phyloP scores from a whole-genome alignment of 2,113 vertebrate genomes.

The Choloepus hoffmanni region DNA sequence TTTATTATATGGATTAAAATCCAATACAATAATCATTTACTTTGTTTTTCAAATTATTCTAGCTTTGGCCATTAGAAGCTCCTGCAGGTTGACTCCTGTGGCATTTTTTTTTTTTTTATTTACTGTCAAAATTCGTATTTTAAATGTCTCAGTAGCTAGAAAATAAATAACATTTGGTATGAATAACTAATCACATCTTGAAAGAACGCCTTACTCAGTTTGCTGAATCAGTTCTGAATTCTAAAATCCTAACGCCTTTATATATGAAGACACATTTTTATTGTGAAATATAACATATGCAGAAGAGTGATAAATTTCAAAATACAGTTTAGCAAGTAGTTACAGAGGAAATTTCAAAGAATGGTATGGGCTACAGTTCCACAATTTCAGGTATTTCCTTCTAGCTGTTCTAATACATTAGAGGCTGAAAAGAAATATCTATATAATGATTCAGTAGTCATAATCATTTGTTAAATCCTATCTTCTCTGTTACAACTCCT shows the following conservation, averaged over 20 bases:
- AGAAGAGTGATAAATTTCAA: no score
- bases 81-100: neutral
- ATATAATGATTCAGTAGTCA: no score
- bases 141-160: neutral
- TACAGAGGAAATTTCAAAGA: no score
- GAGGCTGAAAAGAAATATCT: no score
- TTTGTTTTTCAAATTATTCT: neutral
- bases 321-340: no score
- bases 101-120: neutral
- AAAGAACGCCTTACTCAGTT: neutral
- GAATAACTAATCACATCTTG: conserved; percentile 6
- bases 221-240: neutral
- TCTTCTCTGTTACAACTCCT: no score
- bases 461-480: no score
- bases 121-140: conserved; percentile 34
- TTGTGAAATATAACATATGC: no score
- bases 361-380: no score
- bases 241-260: fast-evolving
- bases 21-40: neutral
- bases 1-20: neutral
- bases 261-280: neutral
- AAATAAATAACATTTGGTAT: neutral
- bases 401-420: no score
- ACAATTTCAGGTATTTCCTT: no score
- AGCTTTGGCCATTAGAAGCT: neutral